Base-by-base conservation (phyloP, 2,113 vertebrate species). In the Tetrax tetrax region DNA sequence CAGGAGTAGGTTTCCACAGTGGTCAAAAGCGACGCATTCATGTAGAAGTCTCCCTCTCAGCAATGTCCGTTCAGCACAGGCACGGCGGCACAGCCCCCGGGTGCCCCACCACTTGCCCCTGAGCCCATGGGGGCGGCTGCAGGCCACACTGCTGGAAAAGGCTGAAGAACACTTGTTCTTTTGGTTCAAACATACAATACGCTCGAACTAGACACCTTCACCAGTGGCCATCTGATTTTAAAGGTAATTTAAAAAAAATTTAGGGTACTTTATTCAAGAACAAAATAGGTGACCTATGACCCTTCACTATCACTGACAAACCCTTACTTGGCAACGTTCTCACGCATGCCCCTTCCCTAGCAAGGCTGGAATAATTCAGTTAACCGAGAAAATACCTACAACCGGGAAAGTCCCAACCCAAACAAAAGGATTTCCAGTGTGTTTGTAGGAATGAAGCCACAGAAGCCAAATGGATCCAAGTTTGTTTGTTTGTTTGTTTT, bases 141-240 rank as follows among this genome's bases (percentile, higher is more conserved):
- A 35, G 28, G 23, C 31, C 27, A 12, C 1, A 3, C 50, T 64
- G 50, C 84, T 70, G 78, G 63, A 7, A 25, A 24, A 29, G 16
- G 54, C 77, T 63, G n/a, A 43, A 37, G 29, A 78, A 25, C 12
- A 35, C 3, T n/a, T 3, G 6, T 43, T 68, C 65, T 57, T 48
- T 28, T 19, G 41, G 64, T 74, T 59, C 51, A 27, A 72, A 77
- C 5, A 7, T 0, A 8, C 12, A 43, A 2, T 3, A 19, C 5
- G 5, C 59, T 13, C n/a, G 7, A 51, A 28, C 14, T 2, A 29
- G n/a, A 37, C 10, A 38, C 0, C 0, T 10, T 72, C 33, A 35
- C 0, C 0, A 57, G 24, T 1, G 21, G 17, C 31, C 41, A 61
- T 14, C 7, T 4, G 8, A 28, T 45, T 63, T 24, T 9, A 60